Evolutionary conservation across 2,113 vertebrate genomes (phyloP), one percentile per base, ranked within the genome.

Genomic region (Campylomormyrus tamandua): DNA sequence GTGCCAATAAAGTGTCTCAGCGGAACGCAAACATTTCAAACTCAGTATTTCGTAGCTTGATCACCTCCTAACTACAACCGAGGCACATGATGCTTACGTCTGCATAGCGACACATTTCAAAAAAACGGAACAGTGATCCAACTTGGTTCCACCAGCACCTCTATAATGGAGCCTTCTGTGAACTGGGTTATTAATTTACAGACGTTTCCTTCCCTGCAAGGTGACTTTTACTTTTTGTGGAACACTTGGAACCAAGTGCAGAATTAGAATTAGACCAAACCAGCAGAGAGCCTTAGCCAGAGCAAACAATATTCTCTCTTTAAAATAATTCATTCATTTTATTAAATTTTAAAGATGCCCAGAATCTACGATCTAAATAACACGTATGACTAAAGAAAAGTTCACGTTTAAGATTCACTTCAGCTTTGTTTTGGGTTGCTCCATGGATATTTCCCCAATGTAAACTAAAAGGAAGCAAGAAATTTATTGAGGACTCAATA

Each of bases 111-210:
- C 45, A 45, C 21, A 84, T 3, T 84, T 84, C 24, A n/a, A 24
- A 45, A 46, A 83, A 83, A 42, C 19, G 39, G 42, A 83, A 48
- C 83, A 48, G 39, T 24, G 83, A 48, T 45, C 83, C 15, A 45
- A 45, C 45, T 84, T 48, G 17, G 83, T 48, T 46, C 19, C 21
- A 39, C 83, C 83, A 84, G 45, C 83, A 84, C 83, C 83, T 84
- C 19, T 84, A 84, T 46, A 83, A 45, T 42, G 77, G 15, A 45
- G 45, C 46, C 45, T 45, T 84, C 42, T 84, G 21, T 46, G 83
- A 46, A 48, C 42, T 46, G 83, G 83, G 42, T 48, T 84, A 84
- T 84, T 84, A 45, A 84, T 84, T 84, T 48, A 84, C 83, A 84
- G 83, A 84, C 19, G 8, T 48, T n/a, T 21, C 2, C 0, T 2